Evolutionary conservation across 2,888 invertebrate genomes (phyloP).

Genomic region (Lasius platythorax): DNA sequence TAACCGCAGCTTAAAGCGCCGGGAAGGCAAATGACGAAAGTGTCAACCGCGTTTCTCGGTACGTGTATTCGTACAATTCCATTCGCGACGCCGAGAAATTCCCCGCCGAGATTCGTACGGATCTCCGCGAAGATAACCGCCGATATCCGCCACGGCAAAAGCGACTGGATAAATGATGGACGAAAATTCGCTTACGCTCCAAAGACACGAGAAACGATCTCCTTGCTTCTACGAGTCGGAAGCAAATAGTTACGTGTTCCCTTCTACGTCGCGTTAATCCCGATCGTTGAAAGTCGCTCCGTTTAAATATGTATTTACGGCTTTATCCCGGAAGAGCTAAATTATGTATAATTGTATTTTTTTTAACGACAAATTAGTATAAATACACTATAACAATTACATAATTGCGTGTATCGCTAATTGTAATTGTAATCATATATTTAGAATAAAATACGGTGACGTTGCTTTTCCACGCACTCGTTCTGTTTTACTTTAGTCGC

Average conservation of each 20-base stretch:
- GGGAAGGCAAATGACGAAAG: slow-evolving; percentile 43
- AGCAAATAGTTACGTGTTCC: slow-evolving; percentile 55
- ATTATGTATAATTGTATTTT: not conserved
- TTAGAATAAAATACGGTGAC: not conserved
- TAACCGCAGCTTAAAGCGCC: not conserved
- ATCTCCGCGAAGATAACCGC: slow-evolving; percentile 56
- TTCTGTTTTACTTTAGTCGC: slow-evolving; percentile 48
- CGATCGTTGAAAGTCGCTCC: slow-evolving; percentile 15
- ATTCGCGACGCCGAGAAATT: slow-evolving; percentile 50
- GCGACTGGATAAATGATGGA: slow-evolving; percentile 67
- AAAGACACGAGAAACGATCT: slow-evolving; percentile 56
- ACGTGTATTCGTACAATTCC: slow-evolving; percentile 21
- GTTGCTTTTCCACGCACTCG: not conserved
- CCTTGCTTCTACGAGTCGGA: slow-evolving; percentile 51
- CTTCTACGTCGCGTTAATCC: slow-evolving; percentile 11
- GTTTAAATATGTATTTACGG: not conserved
- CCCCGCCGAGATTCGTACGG: slow-evolving; percentile 40
- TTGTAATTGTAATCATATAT: not conserved
- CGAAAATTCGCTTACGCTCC: slow-evolving; percentile 66
- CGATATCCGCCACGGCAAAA: slow-evolving; percentile 54
- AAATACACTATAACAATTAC: not conserved
- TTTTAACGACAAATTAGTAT: not conserved
- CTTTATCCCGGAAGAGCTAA: not conserved
- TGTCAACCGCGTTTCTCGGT: slow-evolving; percentile 52
- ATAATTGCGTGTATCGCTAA: not conserved